phyloP scores from a whole-genome alignment of 2,797 vertebrate genomes.

The Euphonia xanthogaster region DNA sequence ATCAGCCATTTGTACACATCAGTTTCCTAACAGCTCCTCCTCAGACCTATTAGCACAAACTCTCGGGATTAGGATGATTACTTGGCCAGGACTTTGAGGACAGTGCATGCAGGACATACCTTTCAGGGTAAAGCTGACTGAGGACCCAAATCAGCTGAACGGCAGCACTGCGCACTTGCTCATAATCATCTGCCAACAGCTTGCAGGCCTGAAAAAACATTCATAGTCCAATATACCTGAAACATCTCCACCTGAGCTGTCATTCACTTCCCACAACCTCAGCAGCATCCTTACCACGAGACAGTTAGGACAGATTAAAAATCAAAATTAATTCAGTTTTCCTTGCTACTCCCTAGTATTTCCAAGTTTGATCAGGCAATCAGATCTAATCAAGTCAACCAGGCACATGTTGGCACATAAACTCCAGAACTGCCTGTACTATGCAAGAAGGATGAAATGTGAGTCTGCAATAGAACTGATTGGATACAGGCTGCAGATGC shows the following conservation, averaged over 20 bases:
- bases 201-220: conserved; percentile 86
- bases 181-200: conserved; percentile 91
- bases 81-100: background rate
- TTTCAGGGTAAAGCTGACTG: conserved; percentile 94
- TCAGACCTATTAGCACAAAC: background rate
- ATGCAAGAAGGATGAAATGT: background rate
- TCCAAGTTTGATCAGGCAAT: background rate
- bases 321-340: background rate
- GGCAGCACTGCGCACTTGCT: conserved; percentile 94
- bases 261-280: background rate
- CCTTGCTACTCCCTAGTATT: background rate
- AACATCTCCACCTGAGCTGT: background rate
- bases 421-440: background rate
- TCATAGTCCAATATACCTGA: background rate
- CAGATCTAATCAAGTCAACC: background rate
- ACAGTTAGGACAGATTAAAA: background rate
- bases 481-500: background rate
- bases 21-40: background rate
- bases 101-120: conserved; percentile 69
- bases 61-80: background rate
- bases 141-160: conserved; percentile 97
- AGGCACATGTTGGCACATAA: background rate
- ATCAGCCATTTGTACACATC: background rate
- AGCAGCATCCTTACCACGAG: background rate
- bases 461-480: background rate